These are phyloP conservation scores for Holothuria glaberrima DNA, from an alignment of 35 echinoderm and acorn worm species.

Conservation along the genomic window DNA sequence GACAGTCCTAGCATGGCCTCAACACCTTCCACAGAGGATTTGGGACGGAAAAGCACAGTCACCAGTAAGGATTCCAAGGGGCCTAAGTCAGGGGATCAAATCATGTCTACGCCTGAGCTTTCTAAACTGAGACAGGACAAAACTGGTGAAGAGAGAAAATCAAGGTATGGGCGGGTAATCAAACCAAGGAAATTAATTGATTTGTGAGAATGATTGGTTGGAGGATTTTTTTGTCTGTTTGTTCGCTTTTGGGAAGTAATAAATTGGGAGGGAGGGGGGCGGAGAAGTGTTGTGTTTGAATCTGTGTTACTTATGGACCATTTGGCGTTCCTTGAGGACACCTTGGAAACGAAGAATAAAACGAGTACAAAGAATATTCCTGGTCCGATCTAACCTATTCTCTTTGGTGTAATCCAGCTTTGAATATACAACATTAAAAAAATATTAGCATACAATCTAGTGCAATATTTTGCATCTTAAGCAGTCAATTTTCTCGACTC, in stretches of 20 bases:
- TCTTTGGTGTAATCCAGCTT: too few species aligned
- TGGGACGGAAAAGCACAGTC: background rate
- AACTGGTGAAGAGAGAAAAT: background rate
- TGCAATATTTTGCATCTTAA: too few species aligned
- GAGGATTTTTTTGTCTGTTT: background rate
- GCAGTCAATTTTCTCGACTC: too few species aligned
- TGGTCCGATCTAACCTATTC: too few species aligned
- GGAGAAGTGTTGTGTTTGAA: constrained; percentile 1
- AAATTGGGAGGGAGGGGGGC: background rate
- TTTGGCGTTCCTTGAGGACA: too few species aligned
- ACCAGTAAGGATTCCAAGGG: background rate
- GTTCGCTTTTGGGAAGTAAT: background rate
- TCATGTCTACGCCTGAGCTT: background rate
- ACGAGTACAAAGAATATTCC: too few species aligned
- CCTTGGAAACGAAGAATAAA: too few species aligned
- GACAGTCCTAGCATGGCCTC: background rate
- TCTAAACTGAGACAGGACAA: background rate
- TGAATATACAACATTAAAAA: too few species aligned
- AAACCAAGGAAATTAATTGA: background rate
- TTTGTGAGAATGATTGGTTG: background rate
- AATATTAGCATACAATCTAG: too few species aligned
- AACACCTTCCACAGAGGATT: background rate
- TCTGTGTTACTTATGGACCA: background rate
- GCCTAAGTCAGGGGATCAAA: background rate
- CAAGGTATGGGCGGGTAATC: constrained; percentile 13